These are phyloP conservation scores for Mormyrus proboscirostris DNA, from an alignment of 2,797 vertebrate species.

Conservation along the genomic window DNA sequence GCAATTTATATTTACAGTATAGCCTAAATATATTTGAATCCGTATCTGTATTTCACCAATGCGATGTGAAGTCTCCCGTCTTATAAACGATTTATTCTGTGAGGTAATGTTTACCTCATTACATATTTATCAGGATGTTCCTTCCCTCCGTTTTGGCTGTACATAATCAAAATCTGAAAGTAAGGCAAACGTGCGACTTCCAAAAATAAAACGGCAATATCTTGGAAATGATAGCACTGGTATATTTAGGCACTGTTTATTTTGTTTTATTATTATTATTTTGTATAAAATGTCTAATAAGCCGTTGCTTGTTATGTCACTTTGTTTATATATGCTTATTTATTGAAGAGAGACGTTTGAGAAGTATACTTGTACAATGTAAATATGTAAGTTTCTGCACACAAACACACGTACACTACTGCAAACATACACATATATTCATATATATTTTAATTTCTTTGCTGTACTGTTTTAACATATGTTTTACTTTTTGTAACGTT, in stretches of 20 bases:
- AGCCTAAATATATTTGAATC: neutral
- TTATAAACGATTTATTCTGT: slow-evolving; percentile 84
- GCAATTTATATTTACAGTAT: neutral
- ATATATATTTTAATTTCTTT: slow-evolving; percentile 84
- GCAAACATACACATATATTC: slow-evolving; percentile 42
- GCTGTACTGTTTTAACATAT: slow-evolving; percentile 85
- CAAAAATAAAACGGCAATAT: neutral
- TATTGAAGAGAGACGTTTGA: slow-evolving; percentile 64
- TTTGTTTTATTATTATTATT: slow-evolving; percentile 67
- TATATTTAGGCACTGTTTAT: slow-evolving; percentile 32
- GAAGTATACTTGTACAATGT: slow-evolving; percentile 79
- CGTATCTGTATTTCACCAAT: slow-evolving; percentile 47
- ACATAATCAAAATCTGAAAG: slow-evolving; percentile 67
- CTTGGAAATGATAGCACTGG: neutral
- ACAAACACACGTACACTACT: slow-evolving; percentile 44
- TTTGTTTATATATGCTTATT: slow-evolving; percentile 75
- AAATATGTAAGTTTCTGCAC: slow-evolving; percentile 92
- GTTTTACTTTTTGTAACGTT: slow-evolving; percentile 80
- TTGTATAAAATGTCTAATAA: slow-evolving; percentile 71
- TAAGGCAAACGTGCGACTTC: slow-evolving; percentile 54
- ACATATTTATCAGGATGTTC: slow-evolving; percentile 97
- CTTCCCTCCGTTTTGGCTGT: slow-evolving; percentile 58
- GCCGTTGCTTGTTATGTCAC: slow-evolving; percentile 85
- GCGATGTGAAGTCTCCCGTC: slow-evolving; percentile 57
- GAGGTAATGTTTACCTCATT: slow-evolving; percentile 92